Evolutionary conservation across 2,797 vertebrate species (phyloP), one percentile per base, ranked within the genome.

Genomic region (Crypturellus tataupa): DNA sequence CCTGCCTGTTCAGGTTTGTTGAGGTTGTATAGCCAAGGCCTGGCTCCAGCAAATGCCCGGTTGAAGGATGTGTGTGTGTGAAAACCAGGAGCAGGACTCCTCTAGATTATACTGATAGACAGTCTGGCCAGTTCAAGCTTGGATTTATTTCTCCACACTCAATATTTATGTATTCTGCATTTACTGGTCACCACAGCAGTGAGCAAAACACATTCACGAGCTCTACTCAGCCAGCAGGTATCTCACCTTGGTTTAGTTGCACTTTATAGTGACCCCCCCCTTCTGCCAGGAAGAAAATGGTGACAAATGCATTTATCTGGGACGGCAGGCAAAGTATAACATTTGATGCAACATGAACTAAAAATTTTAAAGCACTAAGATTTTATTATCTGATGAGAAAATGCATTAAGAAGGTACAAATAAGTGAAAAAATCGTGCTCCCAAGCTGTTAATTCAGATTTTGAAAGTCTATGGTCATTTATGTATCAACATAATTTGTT

Each of bases 161-260:
- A 53, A 35, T 35, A 77, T 70, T 18, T 35, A 59, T 8, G 15
- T 31, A 63, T 18, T 58, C 49, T 53, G 2, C 46, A 58, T 9
- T 42, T 4, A 63, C 24, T 9, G 10, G 35, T 9, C 1, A 0
- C 17, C 8, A 0, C 1, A 58, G 46, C 12, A 56, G 19, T 3
- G 17, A 78, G 58, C 13, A 37, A 16, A 67, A 84, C 70, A 44
- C 10, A 6, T 29, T 81, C 27, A 75, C 1, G 1, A 80, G 17
- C 10, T 35, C 37, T 64, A 19, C 6, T 23, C 37, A 56, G 25
- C 19, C 56, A 8, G 6, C 18, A 63, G 17, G 7, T 23, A 83
- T 7, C 25, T 40, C 29, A 0, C 2, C 16, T 6, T 10, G 24
- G 20, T 56, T 69, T 35, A 89, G 46, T 27, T 42, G 53, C 6